Conservation (phyloP, 2,888 invertebrate genomes). For the Drosophila barbarae region DNA sequence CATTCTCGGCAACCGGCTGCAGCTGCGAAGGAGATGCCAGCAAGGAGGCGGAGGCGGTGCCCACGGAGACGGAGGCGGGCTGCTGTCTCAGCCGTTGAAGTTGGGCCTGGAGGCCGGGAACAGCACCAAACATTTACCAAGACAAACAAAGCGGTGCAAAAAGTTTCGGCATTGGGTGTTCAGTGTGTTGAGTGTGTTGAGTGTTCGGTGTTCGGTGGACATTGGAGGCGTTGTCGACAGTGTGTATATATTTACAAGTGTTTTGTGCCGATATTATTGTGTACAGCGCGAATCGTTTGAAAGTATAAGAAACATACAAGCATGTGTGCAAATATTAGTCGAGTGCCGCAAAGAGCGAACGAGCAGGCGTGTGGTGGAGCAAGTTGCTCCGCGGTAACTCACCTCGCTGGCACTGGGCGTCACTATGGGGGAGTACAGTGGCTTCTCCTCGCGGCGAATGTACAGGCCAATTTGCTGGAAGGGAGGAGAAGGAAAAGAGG, state of each 20-base stretch:
- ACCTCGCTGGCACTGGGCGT: slow-evolving; percentile 72
- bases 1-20: slow-evolving; percentile 53
- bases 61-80: slow-evolving; percentile 22
- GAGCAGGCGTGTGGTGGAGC: slow-evolving; percentile 1
- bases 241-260: slow-evolving; percentile 42
- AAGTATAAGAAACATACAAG: slow-evolving; percentile 67
- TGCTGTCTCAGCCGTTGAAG: slow-evolving; percentile 57
- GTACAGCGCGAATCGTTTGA: slow-evolving; percentile 64
- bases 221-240: slow-evolving; percentile 32
- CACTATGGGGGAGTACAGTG: slow-evolving; percentile 70
- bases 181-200: not conserved
- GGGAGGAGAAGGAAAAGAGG: slow-evolving; percentile 37
- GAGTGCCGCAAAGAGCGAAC: slow-evolving; percentile 59
- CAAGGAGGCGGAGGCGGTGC: slow-evolving; percentile 28
- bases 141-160: slow-evolving; percentile 67
- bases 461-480: slow-evolving; percentile 76
- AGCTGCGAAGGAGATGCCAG: slow-evolving; percentile 29
- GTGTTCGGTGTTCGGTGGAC: slow-evolving; percentile 28
- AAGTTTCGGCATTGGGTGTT: slow-evolving; percentile 40
- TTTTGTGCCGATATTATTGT: slow-evolving; percentile 45
- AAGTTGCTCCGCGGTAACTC: slow-evolving; percentile 48
- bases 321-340: slow-evolving; percentile 72
- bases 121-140: slow-evolving; percentile 60
- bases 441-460: slow-evolving; percentile 74
- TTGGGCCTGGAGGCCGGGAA: slow-evolving; percentile 50